These are phyloP conservation scores for Polietes domitor DNA, from an alignment of 2,888 invertebrate genomes.

Conservation along the genomic window DNA sequence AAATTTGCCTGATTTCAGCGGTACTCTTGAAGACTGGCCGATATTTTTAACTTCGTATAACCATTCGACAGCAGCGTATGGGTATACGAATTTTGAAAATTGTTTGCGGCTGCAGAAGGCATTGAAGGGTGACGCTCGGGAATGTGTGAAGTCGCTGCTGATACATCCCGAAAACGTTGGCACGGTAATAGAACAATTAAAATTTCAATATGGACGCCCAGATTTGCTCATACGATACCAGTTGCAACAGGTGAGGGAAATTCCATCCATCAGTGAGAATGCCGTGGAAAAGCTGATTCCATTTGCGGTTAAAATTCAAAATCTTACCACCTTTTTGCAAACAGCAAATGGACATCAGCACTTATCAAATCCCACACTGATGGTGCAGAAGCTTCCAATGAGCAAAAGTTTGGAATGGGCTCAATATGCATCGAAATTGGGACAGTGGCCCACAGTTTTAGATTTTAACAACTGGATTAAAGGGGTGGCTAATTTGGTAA, in stretches of 20 bases:
- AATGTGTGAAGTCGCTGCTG: slow-evolving; percentile 42
- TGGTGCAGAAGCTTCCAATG: slow-evolving; percentile 45
- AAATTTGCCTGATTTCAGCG: too few species aligned
- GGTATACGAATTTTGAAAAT: neutral
- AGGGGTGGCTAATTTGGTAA: slow-evolving; percentile 22
- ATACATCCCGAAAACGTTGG: slow-evolving; percentile 44
- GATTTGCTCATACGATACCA: slow-evolving; percentile 50
- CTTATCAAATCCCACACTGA: slow-evolving; percentile 56
- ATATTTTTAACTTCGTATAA: too few species aligned
- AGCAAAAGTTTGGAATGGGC: slow-evolving; percentile 55
- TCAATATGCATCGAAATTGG: too few species aligned
- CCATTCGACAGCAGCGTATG: too few species aligned
- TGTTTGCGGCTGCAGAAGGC: slow-evolving; percentile 14
- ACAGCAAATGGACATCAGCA: slow-evolving; percentile 43
- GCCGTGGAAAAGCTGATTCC: slow-evolving; percentile 17
- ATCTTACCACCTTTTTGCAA: slow-evolving; percentile 47
- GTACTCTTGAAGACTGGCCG: too few species aligned
- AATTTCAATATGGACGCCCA: slow-evolving; percentile 61
- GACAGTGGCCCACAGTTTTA: too few species aligned
- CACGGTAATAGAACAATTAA: slow-evolving; percentile 53
- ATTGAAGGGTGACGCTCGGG: slow-evolving; percentile 30
- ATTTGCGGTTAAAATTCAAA: slow-evolving; percentile 37
- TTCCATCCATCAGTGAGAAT: neutral
- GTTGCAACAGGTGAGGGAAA: slow-evolving; percentile 42
- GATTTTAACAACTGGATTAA: slow-evolving; percentile 55